These are phyloP conservation scores for Oreonectes daqikongensis DNA, from an alignment of 2,797 vertebrate genomes.

Conservation along the genomic window DNA sequence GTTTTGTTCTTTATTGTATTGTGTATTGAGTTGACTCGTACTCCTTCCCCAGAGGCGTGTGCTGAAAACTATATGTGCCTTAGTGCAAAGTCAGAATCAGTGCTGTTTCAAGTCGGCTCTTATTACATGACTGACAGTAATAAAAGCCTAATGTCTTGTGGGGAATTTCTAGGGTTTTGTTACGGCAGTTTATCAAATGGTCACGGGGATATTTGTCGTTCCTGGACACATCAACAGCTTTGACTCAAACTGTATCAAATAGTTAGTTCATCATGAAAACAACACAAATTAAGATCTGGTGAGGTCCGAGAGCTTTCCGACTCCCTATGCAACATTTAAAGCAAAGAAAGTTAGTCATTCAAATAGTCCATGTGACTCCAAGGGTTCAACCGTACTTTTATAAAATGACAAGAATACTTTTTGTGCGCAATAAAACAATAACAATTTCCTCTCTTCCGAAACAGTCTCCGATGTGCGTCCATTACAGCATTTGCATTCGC, in stretches of 20 bases:
- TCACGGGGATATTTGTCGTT: neutral
- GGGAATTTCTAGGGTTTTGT: conserved; percentile 12
- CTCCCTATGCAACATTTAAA: no score
- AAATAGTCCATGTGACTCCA: no score
- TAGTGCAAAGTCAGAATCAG: conserved; percentile 69
- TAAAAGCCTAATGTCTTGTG: conserved; percentile 57
- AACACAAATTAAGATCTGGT: no score
- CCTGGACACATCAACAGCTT: neutral
- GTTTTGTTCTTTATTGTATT: conserved; percentile 41
- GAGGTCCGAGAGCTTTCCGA: no score
- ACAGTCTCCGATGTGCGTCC: no score
- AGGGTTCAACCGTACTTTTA: no score
- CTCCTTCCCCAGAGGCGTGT: conserved; percentile 69
- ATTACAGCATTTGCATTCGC: no score
- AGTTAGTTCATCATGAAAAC: no score
- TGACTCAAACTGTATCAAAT: neutral
- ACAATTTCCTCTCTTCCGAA: no score
- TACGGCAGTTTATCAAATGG: conserved; percentile 26
- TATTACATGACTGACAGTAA: conserved; percentile 69
- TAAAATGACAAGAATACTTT: no score
- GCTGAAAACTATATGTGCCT: conserved; percentile 70
- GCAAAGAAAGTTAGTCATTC: no score
- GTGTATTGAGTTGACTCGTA: conserved; percentile 51
- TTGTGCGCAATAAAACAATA: no score
- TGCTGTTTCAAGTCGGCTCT: conserved; percentile 66